phyloP scores from a whole-genome alignment of 2,113 vertebrate genomes.

The Semicossyphus pulcher region DNA sequence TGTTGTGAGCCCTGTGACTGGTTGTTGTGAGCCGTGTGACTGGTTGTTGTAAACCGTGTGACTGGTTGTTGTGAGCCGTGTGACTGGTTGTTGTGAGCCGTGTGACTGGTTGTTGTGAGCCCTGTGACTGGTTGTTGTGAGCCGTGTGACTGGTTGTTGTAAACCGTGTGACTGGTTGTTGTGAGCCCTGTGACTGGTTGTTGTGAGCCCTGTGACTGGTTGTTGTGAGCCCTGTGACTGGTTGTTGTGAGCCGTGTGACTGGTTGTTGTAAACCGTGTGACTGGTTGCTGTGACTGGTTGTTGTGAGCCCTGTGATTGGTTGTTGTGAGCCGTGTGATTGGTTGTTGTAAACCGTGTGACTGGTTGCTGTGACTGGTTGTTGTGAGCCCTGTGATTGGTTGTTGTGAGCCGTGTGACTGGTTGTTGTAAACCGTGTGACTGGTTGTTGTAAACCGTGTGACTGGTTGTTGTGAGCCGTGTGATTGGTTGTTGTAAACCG shows the following conservation, averaged over 20 bases:
- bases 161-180: slow-evolving; percentile 22
- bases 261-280: no score
- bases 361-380: no score
- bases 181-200: slow-evolving; percentile 18
- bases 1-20: slow-evolving; percentile 23
- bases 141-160: slow-evolving; percentile 17
- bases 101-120: slow-evolving; percentile 14
- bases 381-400: slow-evolving; percentile 27
- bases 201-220: slow-evolving; percentile 21
- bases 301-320: slow-evolving; percentile 18
- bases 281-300: no score
- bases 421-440: no score
- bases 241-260: slow-evolving; percentile 6
- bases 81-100: slow-evolving; percentile 35
- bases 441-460: no score
- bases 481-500: slow-evolving; percentile 32
- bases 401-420: slow-evolving; percentile 14
- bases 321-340: slow-evolving; percentile 25
- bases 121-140: slow-evolving; percentile 38
- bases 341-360: not conserved
- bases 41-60: slow-evolving; percentile 21
- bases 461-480: slow-evolving; percentile 11
- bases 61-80: slow-evolving; percentile 11
- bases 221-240: slow-evolving; percentile 23
- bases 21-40: slow-evolving; percentile 6